phyloP scores from a whole-genome alignment of 2,113 vertebrate genomes.

The Perccottus glenii region DNA sequence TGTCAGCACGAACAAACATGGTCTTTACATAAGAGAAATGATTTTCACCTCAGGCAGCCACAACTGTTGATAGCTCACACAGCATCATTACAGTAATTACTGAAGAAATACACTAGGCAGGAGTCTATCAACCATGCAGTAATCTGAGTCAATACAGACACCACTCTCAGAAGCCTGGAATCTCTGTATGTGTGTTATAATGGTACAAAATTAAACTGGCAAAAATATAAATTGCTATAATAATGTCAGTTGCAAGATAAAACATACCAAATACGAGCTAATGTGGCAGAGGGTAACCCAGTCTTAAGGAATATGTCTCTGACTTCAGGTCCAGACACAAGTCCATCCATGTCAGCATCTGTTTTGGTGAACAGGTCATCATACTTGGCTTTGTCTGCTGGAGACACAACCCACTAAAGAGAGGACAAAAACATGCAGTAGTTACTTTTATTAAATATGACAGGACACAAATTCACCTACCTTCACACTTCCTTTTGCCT shows the following conservation, averaged over 20 bases:
- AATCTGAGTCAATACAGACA: constrained; percentile 43
- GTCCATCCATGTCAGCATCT: constrained; percentile 95
- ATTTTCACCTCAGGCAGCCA: constrained; percentile 52
- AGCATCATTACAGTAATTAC: constrained; percentile 16
- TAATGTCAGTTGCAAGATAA: neutral
- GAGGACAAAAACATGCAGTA: neutral
- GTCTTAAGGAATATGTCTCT: constrained; percentile 96
- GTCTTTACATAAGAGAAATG: constrained; percentile 52
- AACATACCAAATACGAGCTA: constrained; percentile 95
- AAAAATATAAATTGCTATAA: too few species aligned
- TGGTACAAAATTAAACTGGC: too few species aligned
- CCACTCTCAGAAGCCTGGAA: neutral
- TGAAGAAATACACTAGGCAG: constrained; percentile 23
- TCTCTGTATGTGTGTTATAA: too few species aligned
- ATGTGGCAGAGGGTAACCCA: constrained; percentile 88
- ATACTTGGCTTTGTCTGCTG: constrained; percentile 92
- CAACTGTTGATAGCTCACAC: constrained; percentile 31
- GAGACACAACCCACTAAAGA: constrained; percentile 90
- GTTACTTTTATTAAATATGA: neutral
- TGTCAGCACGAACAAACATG: constrained; percentile 58
- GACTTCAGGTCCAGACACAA: constrained; percentile 94
- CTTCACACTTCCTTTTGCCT: constrained; percentile 33
- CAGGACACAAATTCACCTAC: constrained; percentile 15
- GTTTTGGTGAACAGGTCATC: constrained; percentile 95
- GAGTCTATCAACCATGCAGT: constrained; percentile 16